Conservation (phyloP, 30 jellyfish, hydroid and myxozoan species). For the Clytia hemisphaerica region DNA sequence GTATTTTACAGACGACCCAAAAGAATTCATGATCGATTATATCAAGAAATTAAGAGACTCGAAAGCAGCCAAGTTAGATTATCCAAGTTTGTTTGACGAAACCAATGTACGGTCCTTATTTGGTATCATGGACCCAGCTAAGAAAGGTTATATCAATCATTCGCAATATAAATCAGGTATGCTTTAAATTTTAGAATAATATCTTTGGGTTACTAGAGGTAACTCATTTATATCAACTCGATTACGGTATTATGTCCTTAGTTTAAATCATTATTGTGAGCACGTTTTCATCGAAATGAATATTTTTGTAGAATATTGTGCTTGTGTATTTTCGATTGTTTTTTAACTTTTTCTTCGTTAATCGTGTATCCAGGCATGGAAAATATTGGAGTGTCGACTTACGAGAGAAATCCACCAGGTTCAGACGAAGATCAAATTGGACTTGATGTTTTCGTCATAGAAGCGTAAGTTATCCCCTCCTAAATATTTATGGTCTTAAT, state of each 20-base stretch:
- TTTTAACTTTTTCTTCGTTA: no score
- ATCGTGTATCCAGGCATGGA: slow-evolving; percentile 84
- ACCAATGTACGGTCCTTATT: slow-evolving; percentile 52
- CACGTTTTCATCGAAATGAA: no score
- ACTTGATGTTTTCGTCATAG: slow-evolving; percentile 48
- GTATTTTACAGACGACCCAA: slow-evolving; percentile 56
- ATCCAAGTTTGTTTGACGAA: slow-evolving; percentile 79
- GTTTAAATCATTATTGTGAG: no score
- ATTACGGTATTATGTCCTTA: no score
- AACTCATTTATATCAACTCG: no score
- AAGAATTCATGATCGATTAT: slow-evolving; percentile 65
- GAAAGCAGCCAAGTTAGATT: slow-evolving; percentile 40
- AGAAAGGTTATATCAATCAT: slow-evolving; percentile 58
- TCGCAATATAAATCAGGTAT: slow-evolving; percentile 68
- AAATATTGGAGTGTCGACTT: slow-evolving; percentile 53
- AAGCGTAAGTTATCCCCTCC: slow-evolving; percentile 88
- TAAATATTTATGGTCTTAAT: no score
- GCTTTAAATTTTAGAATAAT: not conserved
- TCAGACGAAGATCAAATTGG: slow-evolving; percentile 57
- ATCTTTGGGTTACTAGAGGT: not conserved
- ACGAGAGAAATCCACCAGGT: slow-evolving; percentile 60
- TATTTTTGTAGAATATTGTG: no score
- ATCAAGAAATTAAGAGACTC: slow-evolving; percentile 51
- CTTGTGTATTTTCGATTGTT: no score
- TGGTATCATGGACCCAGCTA: slow-evolving; percentile 80